A percentile compares a stretch with the other conserved stretches of the same genome.
phyloP scores from a whole-genome alignment of 2,797 vertebrate species.

The Takifugu ocellatus region DNA sequence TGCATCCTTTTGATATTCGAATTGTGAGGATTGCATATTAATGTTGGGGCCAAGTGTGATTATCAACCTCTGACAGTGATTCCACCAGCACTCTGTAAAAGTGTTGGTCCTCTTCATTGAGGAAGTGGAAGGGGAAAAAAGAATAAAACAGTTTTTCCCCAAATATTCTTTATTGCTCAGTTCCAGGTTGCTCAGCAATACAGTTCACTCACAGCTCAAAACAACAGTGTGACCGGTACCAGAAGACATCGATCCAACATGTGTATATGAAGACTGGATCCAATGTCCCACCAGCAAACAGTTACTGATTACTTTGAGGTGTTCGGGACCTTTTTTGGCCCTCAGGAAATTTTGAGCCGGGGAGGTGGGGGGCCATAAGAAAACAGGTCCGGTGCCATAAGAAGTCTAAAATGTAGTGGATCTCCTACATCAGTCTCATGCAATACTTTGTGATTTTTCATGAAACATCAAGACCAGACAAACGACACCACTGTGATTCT shows the following conservation, averaged over 20 bases:
- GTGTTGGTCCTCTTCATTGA: slow-evolving; percentile 6
- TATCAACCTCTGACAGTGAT: too few species aligned
- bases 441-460: slow-evolving; percentile 62
- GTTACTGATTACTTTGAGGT: slow-evolving; percentile 62
- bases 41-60: too few species aligned
- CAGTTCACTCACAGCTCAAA: slow-evolving; percentile 79
- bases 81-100: background rate
- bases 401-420: slow-evolving; percentile 61
- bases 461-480: slow-evolving; percentile 50
- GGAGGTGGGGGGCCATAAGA: slow-evolving; percentile 41
- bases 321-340: slow-evolving; percentile 64
- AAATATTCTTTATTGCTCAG: slow-evolving; percentile 83
- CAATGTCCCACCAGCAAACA: slow-evolving; percentile 51
- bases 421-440: slow-evolving; percentile 64
- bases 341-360: slow-evolving; percentile 61
- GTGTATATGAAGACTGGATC: slow-evolving; percentile 29
- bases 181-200: slow-evolving; percentile 82
- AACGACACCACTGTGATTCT: slow-evolving; percentile 60
- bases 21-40: too few species aligned
- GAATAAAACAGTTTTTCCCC: slow-evolving; percentile 51
- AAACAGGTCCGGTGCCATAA: slow-evolving; percentile 61
- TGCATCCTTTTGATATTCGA: too few species aligned
- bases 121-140: slow-evolving; percentile 2
- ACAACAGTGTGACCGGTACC: slow-evolving; percentile 71
- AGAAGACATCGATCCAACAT: slow-evolving; percentile 46